Conservation (phyloP, 2,888 invertebrate genomes). For the Lacanobia oleracea region DNA sequence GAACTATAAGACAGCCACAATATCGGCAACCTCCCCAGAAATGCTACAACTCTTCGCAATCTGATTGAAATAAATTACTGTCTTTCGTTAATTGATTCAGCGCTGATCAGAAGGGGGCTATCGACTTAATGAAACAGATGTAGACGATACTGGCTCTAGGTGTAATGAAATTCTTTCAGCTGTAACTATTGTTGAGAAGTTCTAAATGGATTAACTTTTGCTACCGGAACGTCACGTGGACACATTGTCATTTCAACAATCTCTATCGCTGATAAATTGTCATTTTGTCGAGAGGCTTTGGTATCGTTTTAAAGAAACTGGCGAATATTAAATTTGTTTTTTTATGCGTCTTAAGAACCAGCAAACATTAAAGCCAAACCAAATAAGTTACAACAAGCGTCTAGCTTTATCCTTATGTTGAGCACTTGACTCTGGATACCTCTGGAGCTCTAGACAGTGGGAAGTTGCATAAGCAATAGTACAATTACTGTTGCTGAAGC, state of each 20-base stretch:
- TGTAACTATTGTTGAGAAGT: background rate
- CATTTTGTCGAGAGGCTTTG: background rate
- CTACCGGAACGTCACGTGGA: background rate
- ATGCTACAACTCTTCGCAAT: slow-evolving; percentile 68
- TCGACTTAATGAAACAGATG: slow-evolving; percentile 30
- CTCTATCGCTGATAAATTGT: too few species aligned
- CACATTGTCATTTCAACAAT: background rate
- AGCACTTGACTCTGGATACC: background rate
- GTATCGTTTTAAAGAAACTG: background rate
- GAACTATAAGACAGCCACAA: slow-evolving; percentile 24
- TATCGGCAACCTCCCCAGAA: slow-evolving; percentile 39
- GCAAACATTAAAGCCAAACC: too few species aligned
- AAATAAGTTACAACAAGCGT: background rate
- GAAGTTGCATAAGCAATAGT: too few species aligned
- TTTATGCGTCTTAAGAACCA: too few species aligned
- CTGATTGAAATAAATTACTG: slow-evolving; percentile 80
- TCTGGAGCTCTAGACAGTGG: too few species aligned
- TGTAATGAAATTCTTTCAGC: background rate
- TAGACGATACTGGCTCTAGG: background rate
- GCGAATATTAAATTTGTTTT: too few species aligned
- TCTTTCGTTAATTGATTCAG: slow-evolving; percentile 79
- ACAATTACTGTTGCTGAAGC: too few species aligned
- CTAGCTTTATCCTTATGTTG: background rate
- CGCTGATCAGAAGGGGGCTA: slow-evolving; percentile 66
- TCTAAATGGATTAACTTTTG: background rate